phyloP scores from a whole-genome alignment of 2,113 vertebrate species.

The Notarius quadriscutis region DNA sequence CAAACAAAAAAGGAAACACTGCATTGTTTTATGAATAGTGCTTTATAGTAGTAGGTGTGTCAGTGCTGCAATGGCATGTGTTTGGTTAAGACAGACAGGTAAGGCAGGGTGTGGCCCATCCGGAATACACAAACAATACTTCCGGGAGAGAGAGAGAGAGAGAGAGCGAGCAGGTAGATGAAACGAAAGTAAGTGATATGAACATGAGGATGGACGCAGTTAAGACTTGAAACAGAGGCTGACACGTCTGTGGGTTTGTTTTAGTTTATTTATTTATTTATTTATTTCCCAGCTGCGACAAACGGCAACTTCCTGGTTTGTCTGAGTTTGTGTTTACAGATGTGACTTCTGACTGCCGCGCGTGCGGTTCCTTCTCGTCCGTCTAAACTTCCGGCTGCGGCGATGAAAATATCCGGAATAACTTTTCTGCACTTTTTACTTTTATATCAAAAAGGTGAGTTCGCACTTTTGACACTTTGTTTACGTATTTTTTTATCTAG shows the following conservation, averaged over 20 bases:
- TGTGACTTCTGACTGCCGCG: background rate
- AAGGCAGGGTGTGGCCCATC: conserved; percentile 38
- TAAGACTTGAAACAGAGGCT: background rate
- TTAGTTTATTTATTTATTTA: background rate
- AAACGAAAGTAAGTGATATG: background rate
- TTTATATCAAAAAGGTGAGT: conserved; percentile 1
- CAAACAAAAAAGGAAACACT: background rate
- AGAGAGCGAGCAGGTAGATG: conserved; percentile 1
- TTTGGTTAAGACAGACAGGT: conserved; percentile 39
- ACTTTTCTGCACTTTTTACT: conserved; percentile 9
- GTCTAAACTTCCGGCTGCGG: background rate
- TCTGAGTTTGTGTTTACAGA: background rate
- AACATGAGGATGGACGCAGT: no score
- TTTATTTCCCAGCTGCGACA: background rate
- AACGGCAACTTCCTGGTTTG: background rate
- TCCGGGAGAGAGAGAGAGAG: conserved; percentile 36
- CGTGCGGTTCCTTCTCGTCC: background rate
- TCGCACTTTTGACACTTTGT: background rate
- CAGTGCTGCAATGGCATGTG: background rate
- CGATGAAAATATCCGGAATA: background rate
- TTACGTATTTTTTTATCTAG: background rate
- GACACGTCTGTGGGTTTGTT: background rate
- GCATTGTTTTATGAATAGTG: background rate
- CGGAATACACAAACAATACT: conserved; percentile 19
- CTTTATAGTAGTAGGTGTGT: no score